Conservation (phyloP, 92 coral and sea anemone species). For the Plumapathes pennacea region DNA sequence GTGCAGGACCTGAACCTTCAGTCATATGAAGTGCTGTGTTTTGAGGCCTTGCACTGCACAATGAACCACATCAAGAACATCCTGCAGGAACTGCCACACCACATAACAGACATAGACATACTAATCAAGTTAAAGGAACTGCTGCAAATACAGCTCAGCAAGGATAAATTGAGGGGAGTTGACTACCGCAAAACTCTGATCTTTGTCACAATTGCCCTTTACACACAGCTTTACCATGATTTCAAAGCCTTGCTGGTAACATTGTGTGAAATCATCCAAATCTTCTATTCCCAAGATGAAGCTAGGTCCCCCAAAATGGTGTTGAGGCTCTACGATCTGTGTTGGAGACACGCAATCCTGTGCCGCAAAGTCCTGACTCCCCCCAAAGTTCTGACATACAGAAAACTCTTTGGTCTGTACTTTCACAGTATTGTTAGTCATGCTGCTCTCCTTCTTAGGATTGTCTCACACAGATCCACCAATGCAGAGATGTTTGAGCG, state of each 20-base stretch:
- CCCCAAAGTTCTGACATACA: constrained; percentile 33
- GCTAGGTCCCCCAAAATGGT: constrained; percentile 42
- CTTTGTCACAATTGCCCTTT: constrained; percentile 40
- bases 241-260: constrained; percentile 32
- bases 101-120: constrained; percentile 40
- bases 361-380: constrained; percentile 36
- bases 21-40: constrained; percentile 35
- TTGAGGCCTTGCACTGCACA: constrained; percentile 50
- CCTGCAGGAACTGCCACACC: constrained; percentile 36
- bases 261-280: constrained; percentile 49
- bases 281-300: constrained; percentile 35
- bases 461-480: constrained; percentile 33
- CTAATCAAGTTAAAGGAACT: constrained; percentile 31
- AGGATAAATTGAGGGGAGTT: constrained; percentile 32
- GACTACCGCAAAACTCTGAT: constrained; percentile 47
- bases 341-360: constrained; percentile 61
- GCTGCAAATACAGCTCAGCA: constrained; percentile 11
- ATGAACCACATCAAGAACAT: constrained; percentile 44
- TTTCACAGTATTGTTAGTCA: constrained; percentile 36
- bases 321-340: constrained; percentile 42
- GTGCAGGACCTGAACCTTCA: constrained; percentile 23
- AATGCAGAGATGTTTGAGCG: constrained; percentile 47
- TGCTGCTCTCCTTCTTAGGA: constrained; percentile 11
- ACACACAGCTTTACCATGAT: constrained; percentile 10
- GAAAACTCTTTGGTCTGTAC: constrained; percentile 59